Conservation (phyloP, 2,113 vertebrate genomes). For the Cardinalis cardinalis region DNA sequence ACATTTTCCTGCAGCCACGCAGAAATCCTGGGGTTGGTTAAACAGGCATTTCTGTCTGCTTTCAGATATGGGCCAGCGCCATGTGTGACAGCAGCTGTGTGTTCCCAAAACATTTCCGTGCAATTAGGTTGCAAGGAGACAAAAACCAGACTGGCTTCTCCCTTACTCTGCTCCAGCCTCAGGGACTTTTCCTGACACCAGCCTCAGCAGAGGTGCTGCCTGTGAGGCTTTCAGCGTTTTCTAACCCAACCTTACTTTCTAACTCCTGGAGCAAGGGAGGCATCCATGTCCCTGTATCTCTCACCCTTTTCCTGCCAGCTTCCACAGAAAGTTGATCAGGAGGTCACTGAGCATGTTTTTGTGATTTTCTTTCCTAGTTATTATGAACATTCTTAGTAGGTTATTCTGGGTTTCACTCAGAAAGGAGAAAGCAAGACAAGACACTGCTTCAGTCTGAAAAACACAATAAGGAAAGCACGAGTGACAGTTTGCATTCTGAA, state of each 20-base stretch:
- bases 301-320: background rate
- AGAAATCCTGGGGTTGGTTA: background rate
- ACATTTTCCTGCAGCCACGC: background rate
- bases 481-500: background rate
- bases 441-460: background rate
- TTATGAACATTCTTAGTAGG: background rate
- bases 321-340: background rate
- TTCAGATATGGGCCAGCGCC: background rate
- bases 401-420: background rate
- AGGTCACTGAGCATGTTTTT: background rate
- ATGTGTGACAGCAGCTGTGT: conserved; percentile 19
- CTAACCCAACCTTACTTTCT: background rate
- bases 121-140: conserved; percentile 14
- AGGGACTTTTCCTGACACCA: background rate
- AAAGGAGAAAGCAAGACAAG: background rate
- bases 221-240: background rate
- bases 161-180: background rate
- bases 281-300: background rate
- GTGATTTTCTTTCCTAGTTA: background rate
- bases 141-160: background rate
- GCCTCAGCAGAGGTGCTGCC: background rate
- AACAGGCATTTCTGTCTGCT: conserved; percentile 11
- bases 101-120: conserved; percentile 38
- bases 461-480: background rate
- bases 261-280: background rate